Percentiles rank a stretch among this genome's conserved stretches.
These are phyloP conservation scores for Athalia rosae DNA, from an alignment of 2,888 invertebrate genomes.

Conservation along the genomic window DNA sequence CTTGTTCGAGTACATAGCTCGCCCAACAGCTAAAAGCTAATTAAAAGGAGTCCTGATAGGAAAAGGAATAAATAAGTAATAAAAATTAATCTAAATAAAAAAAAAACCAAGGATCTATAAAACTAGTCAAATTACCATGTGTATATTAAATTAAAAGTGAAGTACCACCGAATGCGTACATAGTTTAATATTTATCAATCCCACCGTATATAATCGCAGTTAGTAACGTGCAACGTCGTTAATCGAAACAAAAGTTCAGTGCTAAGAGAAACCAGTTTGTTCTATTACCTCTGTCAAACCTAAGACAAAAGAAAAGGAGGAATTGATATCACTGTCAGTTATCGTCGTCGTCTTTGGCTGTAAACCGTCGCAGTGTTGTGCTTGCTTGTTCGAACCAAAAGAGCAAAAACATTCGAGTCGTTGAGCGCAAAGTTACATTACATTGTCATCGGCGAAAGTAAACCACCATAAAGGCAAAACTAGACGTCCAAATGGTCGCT, in stretches of 20 bases:
- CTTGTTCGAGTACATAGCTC: slow-evolving; percentile 53
- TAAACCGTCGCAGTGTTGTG: not conserved
- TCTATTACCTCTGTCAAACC: not conserved
- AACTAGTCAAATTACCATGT: slow-evolving; percentile 60
- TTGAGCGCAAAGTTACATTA: not conserved
- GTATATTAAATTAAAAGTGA: slow-evolving; percentile 46
- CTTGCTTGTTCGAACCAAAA: not conserved
- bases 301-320: not conserved
- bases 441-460: not conserved
- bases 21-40: slow-evolving; percentile 49
- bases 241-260: slow-evolving; percentile 29
- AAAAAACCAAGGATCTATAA: slow-evolving; percentile 60
- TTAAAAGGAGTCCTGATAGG: slow-evolving; percentile 5
- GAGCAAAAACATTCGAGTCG: slow-evolving; percentile 5
- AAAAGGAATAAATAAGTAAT: slow-evolving; percentile 44
- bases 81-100: slow-evolving; percentile 38
- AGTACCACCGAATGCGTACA: slow-evolving; percentile 51
- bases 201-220: not conserved
- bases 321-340: not conserved
- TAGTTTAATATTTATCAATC: slow-evolving; percentile 48
- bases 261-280: not conserved
- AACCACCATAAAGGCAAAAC: slow-evolving; percentile 19
- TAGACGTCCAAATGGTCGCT: not conserved
- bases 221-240: not conserved
- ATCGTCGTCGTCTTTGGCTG: not conserved